phyloP scores from a whole-genome alignment of 2,888 invertebrate genomes.

The Miltochrista miniata region DNA sequence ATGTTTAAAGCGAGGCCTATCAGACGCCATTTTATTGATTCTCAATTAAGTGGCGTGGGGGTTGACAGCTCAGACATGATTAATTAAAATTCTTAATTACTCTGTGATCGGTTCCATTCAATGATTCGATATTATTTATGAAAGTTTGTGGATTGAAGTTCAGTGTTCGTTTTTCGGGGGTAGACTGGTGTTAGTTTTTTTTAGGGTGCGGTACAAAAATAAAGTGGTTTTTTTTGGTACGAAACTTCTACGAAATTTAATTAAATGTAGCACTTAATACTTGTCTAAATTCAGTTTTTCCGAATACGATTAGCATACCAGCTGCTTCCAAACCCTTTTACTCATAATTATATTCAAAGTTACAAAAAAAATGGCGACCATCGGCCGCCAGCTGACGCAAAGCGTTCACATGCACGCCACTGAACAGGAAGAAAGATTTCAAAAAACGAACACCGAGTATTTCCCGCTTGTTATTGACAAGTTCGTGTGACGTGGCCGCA shows the following conservation, averaged over 20 bases:
- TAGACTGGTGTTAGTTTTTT: no score
- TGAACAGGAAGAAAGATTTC: constrained; percentile 44
- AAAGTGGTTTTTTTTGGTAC: no score
- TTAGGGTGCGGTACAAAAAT: no score
- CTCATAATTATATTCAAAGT: no score
- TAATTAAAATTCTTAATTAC: constrained; percentile 27
- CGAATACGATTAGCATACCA: no score
- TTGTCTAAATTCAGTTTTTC: no score
- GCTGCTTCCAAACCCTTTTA: no score
- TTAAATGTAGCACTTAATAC: no score
- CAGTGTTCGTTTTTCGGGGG: neutral
- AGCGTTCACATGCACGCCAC: constrained; percentile 13
- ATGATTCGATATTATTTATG: constrained; percentile 3
- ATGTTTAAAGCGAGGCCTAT: constrained; percentile 5
- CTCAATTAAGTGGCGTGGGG: constrained; percentile 24
- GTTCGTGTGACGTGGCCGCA: no score
- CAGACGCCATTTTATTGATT: constrained; percentile 25
- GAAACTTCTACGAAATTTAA: no score
- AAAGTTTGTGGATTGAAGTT: neutral
- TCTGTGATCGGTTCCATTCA: constrained; percentile 1
- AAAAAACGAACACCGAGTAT: constrained; percentile 48
- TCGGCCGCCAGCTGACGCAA: no score
- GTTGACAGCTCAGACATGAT: constrained; percentile 11
- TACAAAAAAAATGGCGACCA: no score
- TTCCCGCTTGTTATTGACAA: constrained; percentile 56